phyloP scores from a whole-genome alignment of 2,113 vertebrate genomes.

The Malurus melanocephalus region DNA sequence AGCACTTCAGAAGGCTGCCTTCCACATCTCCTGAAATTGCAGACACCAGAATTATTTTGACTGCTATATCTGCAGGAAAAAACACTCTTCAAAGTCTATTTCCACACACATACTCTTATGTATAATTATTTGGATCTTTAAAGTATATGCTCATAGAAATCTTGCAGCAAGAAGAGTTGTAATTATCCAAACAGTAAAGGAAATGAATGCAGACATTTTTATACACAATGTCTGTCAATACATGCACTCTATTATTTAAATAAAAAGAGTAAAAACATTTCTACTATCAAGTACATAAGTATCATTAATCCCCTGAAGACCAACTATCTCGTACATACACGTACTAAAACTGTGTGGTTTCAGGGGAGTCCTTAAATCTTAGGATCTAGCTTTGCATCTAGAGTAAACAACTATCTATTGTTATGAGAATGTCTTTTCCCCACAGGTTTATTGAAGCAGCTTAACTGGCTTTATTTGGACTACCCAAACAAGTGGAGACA shows the following conservation, averaged over 20 bases:
- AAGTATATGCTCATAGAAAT: neutral
- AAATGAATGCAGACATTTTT: neutral
- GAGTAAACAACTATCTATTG: neutral
- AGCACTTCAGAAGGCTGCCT: neutral
- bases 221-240: neutral
- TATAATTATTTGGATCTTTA: neutral
- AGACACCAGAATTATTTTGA: neutral
- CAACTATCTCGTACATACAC: fast-evolving
- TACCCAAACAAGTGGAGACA: neutral
- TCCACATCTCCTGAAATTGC: neutral
- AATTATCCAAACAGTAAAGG: neutral
- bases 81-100: neutral
- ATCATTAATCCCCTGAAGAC: neutral
- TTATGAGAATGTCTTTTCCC: neutral
- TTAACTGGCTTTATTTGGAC: neutral
- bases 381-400: neutral
- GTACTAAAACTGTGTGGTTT: neutral
- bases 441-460: neutral
- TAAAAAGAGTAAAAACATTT: neutral
- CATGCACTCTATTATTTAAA: neutral
- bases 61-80: neutral
- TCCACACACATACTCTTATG: neutral
- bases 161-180: neutral
- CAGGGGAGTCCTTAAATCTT: neutral
- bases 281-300: neutral